Conservation (phyloP, 2,113 vertebrate genomes). For the Nyctereutes procyonoides region DNA sequence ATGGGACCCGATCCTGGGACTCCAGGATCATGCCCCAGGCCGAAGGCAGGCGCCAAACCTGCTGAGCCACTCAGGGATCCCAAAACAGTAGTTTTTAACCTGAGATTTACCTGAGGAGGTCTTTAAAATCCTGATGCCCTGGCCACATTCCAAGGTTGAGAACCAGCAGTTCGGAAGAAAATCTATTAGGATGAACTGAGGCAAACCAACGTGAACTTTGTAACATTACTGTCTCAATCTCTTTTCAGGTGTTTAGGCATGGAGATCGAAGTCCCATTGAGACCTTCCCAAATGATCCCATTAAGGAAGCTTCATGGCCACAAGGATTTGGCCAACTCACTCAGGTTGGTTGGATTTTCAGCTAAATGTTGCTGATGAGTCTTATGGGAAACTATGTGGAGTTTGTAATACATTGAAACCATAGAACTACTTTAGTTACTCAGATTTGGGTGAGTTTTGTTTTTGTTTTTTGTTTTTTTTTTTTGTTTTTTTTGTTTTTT, state of each 20-base stretch:
- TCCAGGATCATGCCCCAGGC: no score
- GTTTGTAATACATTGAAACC: not conserved
- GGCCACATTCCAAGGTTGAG: not conserved
- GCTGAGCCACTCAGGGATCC: no score
- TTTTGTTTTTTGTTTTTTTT: no score
- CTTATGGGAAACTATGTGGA: not conserved
- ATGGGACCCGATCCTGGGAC: no score
- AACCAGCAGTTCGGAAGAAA: not conserved
- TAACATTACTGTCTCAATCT: not conserved
- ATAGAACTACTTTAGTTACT: not conserved
- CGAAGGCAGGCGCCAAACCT: no score
- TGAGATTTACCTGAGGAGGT: not conserved
- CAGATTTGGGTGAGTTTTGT: not conserved
- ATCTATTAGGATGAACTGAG: not conserved
- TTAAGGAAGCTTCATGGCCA: conserved; percentile 90
- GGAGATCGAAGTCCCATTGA: conserved; percentile 92
- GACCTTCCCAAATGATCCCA: conserved; percentile 89
- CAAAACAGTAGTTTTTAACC: not conserved
- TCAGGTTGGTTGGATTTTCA: conserved; percentile 84
- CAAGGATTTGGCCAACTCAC: conserved; percentile 93
- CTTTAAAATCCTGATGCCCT: not conserved
- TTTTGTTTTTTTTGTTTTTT: no score
- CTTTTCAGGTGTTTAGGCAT: conserved; percentile 90
- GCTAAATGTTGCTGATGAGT: not conserved
- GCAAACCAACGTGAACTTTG: not conserved